phyloP scores from a whole-genome alignment of 1,140 invertebrate genomes.

The Hylyphantes graminicola region DNA sequence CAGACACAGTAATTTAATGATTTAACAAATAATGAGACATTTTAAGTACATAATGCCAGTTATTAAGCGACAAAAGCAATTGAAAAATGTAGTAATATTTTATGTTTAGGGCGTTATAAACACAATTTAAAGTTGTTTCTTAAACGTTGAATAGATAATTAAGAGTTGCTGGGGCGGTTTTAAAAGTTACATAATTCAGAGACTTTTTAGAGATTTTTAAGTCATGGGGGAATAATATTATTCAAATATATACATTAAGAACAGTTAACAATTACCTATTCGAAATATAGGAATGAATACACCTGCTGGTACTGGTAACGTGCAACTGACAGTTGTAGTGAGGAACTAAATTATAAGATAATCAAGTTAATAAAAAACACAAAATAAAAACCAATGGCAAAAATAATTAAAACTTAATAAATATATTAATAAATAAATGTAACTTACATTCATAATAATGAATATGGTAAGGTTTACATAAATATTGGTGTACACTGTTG shows the following conservation, averaged over 20 bases:
- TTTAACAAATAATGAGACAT: too few species aligned
- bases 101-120: too few species aligned
- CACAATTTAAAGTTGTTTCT: background rate
- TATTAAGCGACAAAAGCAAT: too few species aligned
- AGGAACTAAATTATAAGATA: constrained; percentile 78
- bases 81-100: too few species aligned
- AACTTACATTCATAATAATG: constrained; percentile 86
- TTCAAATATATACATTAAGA: background rate
- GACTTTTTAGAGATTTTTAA: background rate
- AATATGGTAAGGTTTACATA: constrained; percentile 88
- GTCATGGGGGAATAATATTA: too few species aligned
- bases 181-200: background rate
- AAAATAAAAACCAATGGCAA: background rate
- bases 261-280: constrained; percentile 74
- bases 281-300: constrained; percentile 95
- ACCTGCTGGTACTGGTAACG: constrained; percentile 73
- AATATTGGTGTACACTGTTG: constrained; percentile 82
- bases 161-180: background rate
- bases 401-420: background rate
- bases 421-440: too few species aligned
- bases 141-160: background rate
- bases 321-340: constrained; percentile 92
- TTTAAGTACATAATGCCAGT: too few species aligned
- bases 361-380: background rate
- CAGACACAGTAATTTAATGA: too few species aligned